phyloP scores from a whole-genome alignment of 2,113 vertebrate genomes.

The Panthera tigris region DNA sequence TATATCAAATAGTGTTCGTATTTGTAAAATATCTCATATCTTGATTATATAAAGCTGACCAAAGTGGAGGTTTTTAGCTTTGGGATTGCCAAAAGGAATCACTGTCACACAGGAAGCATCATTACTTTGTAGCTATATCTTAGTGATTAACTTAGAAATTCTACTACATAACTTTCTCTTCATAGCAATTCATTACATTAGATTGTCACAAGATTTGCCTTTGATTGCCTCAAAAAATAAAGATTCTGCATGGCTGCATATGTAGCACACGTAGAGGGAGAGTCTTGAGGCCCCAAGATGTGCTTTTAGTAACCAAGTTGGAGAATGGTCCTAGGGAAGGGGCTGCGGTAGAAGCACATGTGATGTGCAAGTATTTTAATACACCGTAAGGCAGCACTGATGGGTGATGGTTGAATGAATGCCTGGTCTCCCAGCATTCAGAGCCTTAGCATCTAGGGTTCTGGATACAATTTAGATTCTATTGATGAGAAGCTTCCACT shows the following conservation, averaged over 20 bases:
- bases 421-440: neutral
- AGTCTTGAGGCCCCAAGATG: neutral
- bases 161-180: neutral
- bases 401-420: neutral
- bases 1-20: neutral
- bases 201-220: neutral
- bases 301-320: neutral
- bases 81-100: neutral
- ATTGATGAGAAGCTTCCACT: neutral
- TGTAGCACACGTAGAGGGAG: neutral
- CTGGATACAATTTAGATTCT: neutral
- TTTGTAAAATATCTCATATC: neutral
- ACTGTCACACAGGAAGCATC: neutral
- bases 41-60: slow-evolving; percentile 34
- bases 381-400: neutral
- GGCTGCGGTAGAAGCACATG: neutral
- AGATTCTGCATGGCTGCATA: neutral
- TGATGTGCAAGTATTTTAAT: neutral
- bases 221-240: neutral
- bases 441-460: neutral
- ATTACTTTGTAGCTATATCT: neutral
- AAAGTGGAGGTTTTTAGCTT: slow-evolving; percentile 5
- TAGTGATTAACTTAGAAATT: slow-evolving; percentile 12
- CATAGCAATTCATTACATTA: neutral
- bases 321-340: neutral